phyloP scores from a whole-genome alignment of 2,113 vertebrate species.

The Vidua chalybeata region DNA sequence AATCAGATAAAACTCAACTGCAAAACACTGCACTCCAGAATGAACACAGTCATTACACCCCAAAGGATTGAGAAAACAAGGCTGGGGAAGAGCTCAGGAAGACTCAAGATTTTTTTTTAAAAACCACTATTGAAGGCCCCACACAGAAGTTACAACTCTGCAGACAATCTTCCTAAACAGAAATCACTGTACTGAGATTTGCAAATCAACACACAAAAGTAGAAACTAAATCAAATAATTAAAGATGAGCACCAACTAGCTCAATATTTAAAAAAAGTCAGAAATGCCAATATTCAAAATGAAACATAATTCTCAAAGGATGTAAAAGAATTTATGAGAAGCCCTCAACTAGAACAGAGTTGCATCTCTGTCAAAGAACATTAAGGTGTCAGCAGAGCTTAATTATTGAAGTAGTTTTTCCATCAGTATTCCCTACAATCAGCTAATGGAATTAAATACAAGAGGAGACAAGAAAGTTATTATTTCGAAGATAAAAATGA shows the following conservation, averaged over 20 bases:
- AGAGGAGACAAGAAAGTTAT: background rate
- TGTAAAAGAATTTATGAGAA: background rate
- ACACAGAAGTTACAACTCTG: background rate
- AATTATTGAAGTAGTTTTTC: background rate
- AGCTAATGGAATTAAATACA: background rate
- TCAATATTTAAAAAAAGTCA: background rate
- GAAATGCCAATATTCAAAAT: background rate
- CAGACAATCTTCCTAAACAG: background rate
- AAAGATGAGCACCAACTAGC: background rate
- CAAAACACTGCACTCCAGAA: background rate
- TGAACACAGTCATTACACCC: background rate
- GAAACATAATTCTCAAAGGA: background rate
- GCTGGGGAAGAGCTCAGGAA: background rate
- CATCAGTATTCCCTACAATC: background rate
- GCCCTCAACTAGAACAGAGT: background rate
- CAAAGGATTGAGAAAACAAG: background rate
- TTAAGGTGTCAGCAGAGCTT: background rate
- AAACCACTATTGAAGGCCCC: background rate
- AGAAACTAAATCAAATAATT: background rate
- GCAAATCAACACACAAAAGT: background rate
- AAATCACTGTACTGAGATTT: background rate
- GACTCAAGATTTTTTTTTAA: background rate
- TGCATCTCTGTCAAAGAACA: background rate
- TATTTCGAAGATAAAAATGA: background rate
- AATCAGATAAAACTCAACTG: background rate